These are phyloP conservation scores for Aphidius colemani DNA, from an alignment of 2,888 invertebrate genomes.

Conservation along the genomic window DNA sequence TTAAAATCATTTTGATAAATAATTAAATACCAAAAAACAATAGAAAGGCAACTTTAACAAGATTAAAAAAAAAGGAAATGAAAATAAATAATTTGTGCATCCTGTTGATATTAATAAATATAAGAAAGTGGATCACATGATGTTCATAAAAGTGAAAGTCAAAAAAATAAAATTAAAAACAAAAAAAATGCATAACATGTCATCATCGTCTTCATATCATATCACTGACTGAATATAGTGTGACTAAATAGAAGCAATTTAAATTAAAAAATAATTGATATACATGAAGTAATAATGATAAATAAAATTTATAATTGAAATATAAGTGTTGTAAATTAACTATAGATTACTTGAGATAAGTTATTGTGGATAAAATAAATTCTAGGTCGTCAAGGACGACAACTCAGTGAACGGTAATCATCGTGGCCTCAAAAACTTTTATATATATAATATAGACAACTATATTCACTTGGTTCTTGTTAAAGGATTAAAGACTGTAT, in stretches of 20 bases:
- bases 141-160: no score
- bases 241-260: neutral
- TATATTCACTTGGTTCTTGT: no score
- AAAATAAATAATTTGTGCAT: no score
- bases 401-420: constrained; percentile 11
- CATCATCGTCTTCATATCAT: neutral
- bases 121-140: no score
- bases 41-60: no score
- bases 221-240: neutral
- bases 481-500: no score
- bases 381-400: constrained; percentile 13
- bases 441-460: neutral
- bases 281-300: no score
- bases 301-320: no score
- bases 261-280: neutral
- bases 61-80: neutral
- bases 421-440: constrained; percentile 6
- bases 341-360: constrained; percentile 3
- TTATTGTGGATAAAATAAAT: neutral
- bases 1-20: no score
- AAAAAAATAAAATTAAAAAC: no score
- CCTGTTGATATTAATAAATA: no score
- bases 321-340: neutral
- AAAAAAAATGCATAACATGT: neutral
- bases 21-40: no score